These are phyloP conservation scores for Penaeus monodon DNA, from an alignment of 2,888 invertebrate genomes.

Conservation along the genomic window DNA sequence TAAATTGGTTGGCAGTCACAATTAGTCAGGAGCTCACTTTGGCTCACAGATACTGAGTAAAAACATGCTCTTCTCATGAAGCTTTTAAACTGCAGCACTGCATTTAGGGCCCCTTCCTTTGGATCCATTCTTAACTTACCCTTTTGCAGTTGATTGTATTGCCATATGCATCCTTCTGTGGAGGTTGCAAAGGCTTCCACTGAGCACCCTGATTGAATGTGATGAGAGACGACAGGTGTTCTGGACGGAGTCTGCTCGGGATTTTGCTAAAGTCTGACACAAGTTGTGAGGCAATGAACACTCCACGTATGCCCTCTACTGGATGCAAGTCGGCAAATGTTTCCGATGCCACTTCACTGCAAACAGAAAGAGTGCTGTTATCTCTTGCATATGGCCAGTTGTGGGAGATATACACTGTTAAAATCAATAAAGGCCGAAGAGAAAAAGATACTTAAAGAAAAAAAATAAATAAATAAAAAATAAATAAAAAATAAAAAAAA, in stretches of 20 bases:
- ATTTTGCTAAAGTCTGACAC: conserved; percentile 72
- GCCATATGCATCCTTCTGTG: conserved; percentile 79
- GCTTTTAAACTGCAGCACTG: too few relatives aligned
- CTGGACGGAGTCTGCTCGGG: conserved; percentile 67
- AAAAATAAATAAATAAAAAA: background rate
- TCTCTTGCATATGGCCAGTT: background rate
- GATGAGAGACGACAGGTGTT: conserved; percentile 83
- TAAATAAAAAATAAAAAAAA: too few relatives aligned
- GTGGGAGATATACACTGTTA: too few relatives aligned
- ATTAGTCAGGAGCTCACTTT: too few relatives aligned
- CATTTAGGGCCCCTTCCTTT: too few relatives aligned
- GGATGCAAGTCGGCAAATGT: conserved; percentile 89
- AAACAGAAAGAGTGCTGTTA: background rate
- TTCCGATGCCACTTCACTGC: conserved; percentile 82
- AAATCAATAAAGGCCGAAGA: background rate
- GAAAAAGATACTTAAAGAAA: background rate
- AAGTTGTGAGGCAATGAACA: conserved; percentile 89
- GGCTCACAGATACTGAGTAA: too few relatives aligned
- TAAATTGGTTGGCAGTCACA: too few relatives aligned
- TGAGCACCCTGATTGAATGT: conserved; percentile 88
- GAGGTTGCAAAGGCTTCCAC: conserved; percentile 83
- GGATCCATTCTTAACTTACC: conserved; percentile 67
- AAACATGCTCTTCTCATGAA: too few relatives aligned
- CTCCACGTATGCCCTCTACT: conserved; percentile 87
- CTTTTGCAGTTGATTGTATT: conserved; percentile 77